Base-by-base conservation (phyloP, 2,797 vertebrate species). In the Oreochromis grahami region DNA sequence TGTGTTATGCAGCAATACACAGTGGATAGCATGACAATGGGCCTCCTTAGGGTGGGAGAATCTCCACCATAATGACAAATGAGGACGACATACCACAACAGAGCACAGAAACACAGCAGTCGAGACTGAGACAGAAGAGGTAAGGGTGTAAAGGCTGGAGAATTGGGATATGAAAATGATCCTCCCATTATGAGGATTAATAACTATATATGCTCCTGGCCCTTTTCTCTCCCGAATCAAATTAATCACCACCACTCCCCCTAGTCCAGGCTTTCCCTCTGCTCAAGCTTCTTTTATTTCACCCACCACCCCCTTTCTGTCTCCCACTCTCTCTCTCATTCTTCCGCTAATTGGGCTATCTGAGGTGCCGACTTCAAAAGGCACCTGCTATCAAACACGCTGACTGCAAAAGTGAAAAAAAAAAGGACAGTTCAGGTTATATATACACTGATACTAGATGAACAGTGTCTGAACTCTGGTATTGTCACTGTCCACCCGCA, bases 261-360 rank as follows among this genome's bases (percentile, higher is more conserved):
- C 58, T 65, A 92, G 89, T 90, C 82, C 89, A 90, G 81, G 51
- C 81, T 89, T 91, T 91, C 89, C 91, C 87, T 88, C 51, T 52
- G 88, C 91, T 86, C 88, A 68, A 70, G 83, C 24, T 80, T 88
- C 60, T 79, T 89, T 90, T 88, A 84, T 84, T 87, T 83, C 56
- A 76, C 21, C 81, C 83, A 51, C 82, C 86, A 76, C 48, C 77
- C 60, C 68, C 86, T 78, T 34, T 52, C 84, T 29, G 38, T 82
- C 26, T 87, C 83, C 70, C 21, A 10, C 63, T 34, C 83, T 79
- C 76, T 72, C 52, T 74, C 86, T 84, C 81, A 87, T 94, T 93
- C 58, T 91, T 89, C 88, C 84, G 84, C 87, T 96, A 96, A 96
- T 94, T 94, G 91, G 94, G 82, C 92, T 94, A 93, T 95, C 91